Conservation (phyloP, 2,797 vertebrate species). For the Discoglossus pictus region DNA sequence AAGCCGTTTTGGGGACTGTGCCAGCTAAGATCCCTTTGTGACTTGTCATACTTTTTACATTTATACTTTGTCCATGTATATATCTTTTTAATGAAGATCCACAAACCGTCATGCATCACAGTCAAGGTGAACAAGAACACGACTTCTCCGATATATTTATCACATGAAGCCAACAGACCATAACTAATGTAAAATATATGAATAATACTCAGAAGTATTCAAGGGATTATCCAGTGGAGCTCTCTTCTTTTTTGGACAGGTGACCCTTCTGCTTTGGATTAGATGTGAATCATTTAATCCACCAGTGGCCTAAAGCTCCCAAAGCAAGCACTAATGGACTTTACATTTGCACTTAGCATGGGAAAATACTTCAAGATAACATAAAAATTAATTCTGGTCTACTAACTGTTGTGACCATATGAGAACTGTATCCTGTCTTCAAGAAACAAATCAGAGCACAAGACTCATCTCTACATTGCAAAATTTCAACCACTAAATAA, state of each 20-base stretch:
- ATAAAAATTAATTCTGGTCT: constrained; percentile 48
- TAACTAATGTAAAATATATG: constrained; percentile 33
- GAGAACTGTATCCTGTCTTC: neutral
- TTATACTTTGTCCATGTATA: neutral
- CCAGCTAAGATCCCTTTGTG: neutral
- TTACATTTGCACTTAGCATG: constrained; percentile 49
- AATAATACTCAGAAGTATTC: constrained; percentile 33
- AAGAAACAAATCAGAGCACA: neutral
- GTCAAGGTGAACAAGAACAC: constrained; percentile 30
- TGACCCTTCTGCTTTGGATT: constrained; percentile 42
- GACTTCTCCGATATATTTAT: constrained; percentile 31
- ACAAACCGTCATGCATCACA: constrained; percentile 16
- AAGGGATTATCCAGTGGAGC: constrained; percentile 27
- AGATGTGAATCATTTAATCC: constrained; percentile 48
- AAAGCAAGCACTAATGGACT: constrained; percentile 46
- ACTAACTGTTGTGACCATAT: constrained; percentile 36
- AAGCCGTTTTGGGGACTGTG: neutral
- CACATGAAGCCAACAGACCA: constrained; percentile 11
- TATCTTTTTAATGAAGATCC: constrained; percentile 32
- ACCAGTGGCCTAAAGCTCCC: constrained; percentile 36
- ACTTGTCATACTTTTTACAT: neutral
- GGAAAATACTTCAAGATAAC: constrained; percentile 42
- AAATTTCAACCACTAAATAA: too few species aligned
- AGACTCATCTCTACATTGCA: too few species aligned
- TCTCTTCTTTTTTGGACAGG: constrained; percentile 40